phyloP scores from a whole-genome alignment of 2,888 invertebrate genomes.

The Tinea pellionella region DNA sequence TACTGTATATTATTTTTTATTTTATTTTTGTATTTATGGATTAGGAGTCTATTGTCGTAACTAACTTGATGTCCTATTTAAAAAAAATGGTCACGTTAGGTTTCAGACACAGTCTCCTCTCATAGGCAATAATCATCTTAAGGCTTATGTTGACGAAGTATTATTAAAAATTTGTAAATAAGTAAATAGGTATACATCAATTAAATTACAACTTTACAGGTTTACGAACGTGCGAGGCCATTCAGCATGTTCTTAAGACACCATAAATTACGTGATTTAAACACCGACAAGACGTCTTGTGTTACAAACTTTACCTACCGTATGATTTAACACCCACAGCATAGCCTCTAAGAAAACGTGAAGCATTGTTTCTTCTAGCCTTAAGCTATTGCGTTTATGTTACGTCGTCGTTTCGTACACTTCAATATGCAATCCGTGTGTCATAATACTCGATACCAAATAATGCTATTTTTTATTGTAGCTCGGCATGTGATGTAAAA shows the following conservation, averaged over 20 bases:
- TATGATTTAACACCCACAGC: constrained; percentile 34
- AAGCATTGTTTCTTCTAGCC: constrained; percentile 10
- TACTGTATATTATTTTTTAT: too few species aligned
- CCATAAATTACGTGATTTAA: constrained; percentile 36
- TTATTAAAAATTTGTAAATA: too few species aligned
- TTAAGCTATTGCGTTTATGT: neutral
- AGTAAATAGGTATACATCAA: too few species aligned
- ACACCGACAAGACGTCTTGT: constrained; percentile 23
- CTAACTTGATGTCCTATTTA: too few species aligned
- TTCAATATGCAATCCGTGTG: neutral
- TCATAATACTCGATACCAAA: neutral
- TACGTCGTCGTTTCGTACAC: neutral
- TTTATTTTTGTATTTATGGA: too few species aligned
- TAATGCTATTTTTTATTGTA: neutral
- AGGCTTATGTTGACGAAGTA: too few species aligned
- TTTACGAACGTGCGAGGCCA: neutral
- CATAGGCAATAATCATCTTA: too few species aligned
- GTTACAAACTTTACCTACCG: constrained; percentile 20
- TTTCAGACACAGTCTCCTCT: too few species aligned
- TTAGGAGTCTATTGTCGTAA: too few species aligned
- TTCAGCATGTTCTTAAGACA: constrained; percentile 11
- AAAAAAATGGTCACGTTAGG: too few species aligned
- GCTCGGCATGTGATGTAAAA: too few species aligned
- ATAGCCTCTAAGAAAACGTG: constrained; percentile 18
- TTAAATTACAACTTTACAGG: neutral